A percentile compares a stretch with the other conserved stretches of the same genome.
phyloP scores from a whole-genome alignment of 2,113 vertebrate species.

The Diadophis punctatus region DNA sequence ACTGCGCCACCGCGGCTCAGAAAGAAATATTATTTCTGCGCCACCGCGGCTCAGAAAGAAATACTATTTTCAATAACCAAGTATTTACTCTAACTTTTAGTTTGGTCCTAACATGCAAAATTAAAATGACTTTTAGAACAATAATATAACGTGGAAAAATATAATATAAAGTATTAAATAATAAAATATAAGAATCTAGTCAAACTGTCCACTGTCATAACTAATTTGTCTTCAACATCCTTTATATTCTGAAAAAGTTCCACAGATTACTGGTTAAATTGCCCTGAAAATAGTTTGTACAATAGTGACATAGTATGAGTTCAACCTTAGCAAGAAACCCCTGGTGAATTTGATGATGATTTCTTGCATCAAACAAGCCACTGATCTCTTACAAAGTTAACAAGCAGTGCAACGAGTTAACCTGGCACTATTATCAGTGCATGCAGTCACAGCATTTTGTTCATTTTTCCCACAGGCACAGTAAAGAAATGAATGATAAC shows the following conservation, averaged over 20 bases:
- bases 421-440: slow-evolving; percentile 57
- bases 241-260: neutral
- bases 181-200: neutral
- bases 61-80: neutral
- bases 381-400: slow-evolving; percentile 69
- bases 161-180: neutral
- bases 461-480: slow-evolving; percentile 66
- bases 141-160: neutral
- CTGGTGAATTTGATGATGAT: slow-evolving; percentile 50
- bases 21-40: too few relatives aligned
- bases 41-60: too few relatives aligned
- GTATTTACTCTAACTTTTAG: neutral
- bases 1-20: too few relatives aligned
- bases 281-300: neutral
- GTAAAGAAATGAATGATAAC: slow-evolving; percentile 56
- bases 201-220: neutral
- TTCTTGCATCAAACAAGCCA: slow-evolving; percentile 63
- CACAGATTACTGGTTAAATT: neutral
- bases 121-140: neutral
- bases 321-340: slow-evolving; percentile 41
- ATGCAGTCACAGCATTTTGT: slow-evolving; percentile 59
- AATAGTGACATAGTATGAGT: slow-evolving; percentile 3
- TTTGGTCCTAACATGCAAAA: neutral
- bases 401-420: slow-evolving; percentile 66
- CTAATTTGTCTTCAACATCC: neutral